phyloP scores from a whole-genome alignment of 2,888 invertebrate species.

The Agrochola lychnidis region DNA sequence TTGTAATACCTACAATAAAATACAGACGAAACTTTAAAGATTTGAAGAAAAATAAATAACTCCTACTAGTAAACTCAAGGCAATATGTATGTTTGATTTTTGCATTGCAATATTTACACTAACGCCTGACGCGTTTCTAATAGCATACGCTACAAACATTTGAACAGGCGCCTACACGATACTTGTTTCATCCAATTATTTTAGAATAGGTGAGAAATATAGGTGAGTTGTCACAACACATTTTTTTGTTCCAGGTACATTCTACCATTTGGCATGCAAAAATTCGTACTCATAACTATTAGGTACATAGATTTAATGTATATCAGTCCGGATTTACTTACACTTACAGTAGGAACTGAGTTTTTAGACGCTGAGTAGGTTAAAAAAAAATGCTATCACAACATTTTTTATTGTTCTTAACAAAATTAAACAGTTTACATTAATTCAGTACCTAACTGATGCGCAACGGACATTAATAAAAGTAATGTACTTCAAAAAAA shows the following conservation, averaged over 20 bases:
- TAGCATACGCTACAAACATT: neutral
- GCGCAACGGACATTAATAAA: no score
- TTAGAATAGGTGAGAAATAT: neutral
- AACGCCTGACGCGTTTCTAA: slow-evolving; percentile 5
- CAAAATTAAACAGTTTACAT: neutral
- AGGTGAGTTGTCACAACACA: neutral
- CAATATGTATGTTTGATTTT: neutral
- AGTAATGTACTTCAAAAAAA: no score
- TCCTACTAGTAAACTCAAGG: slow-evolving; percentile 34
- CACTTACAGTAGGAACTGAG: neutral
- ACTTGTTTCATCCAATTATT: neutral
- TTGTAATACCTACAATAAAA: neutral
- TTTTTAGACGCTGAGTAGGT: neutral
- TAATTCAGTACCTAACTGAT: no score
- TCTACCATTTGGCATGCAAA: neutral
- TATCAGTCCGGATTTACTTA: neutral
- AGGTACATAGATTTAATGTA: neutral
- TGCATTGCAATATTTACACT: neutral
- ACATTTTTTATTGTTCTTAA: neutral
- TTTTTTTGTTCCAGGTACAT: neutral
- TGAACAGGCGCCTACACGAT: slow-evolving; percentile 2
- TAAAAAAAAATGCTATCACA: neutral
- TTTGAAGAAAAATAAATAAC: neutral
- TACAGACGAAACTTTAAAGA: neutral
- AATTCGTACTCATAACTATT: neutral